These are phyloP conservation scores for Dichetophora obliterata DNA, from an alignment of 2,888 invertebrate species.

Conservation along the genomic window DNA sequence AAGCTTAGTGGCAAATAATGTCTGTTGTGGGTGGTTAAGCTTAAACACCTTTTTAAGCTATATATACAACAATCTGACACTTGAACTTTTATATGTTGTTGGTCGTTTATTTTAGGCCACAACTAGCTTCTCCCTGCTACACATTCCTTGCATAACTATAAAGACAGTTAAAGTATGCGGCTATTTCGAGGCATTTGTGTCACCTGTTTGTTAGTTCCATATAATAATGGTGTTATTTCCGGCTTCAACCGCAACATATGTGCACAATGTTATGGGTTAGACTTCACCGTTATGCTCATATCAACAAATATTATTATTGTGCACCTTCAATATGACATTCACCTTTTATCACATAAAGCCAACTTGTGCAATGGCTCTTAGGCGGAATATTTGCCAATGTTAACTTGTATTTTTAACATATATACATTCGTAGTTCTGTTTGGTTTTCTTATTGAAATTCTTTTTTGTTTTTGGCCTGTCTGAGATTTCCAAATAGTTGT, in stretches of 20 bases:
- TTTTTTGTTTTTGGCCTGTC: background rate
- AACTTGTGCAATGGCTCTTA: background rate
- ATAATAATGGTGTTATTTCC: constrained; percentile 1
- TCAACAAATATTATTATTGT: background rate
- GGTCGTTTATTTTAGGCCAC: no score
- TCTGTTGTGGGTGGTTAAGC: no score
- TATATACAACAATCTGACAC: no score
- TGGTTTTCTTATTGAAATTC: background rate
- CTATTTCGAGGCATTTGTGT: no score
- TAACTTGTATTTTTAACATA: constrained; percentile 5
- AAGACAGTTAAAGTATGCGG: no score
- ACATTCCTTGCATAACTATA: no score
- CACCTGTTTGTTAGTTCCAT: background rate
- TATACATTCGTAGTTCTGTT: background rate
- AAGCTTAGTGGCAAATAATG: no score
- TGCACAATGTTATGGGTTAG: background rate
- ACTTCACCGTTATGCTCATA: background rate
- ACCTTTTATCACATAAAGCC: background rate
- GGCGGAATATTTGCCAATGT: constrained; percentile 1
- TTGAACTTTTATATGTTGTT: no score
- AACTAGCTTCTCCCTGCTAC: no score
- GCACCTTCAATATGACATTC: background rate
- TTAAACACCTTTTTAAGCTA: no score
- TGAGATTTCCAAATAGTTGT: background rate
- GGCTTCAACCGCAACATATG: background rate